Evolutionary conservation across 2,797 vertebrate species (phyloP).

Genomic region (Callimico goeldii): DNA sequence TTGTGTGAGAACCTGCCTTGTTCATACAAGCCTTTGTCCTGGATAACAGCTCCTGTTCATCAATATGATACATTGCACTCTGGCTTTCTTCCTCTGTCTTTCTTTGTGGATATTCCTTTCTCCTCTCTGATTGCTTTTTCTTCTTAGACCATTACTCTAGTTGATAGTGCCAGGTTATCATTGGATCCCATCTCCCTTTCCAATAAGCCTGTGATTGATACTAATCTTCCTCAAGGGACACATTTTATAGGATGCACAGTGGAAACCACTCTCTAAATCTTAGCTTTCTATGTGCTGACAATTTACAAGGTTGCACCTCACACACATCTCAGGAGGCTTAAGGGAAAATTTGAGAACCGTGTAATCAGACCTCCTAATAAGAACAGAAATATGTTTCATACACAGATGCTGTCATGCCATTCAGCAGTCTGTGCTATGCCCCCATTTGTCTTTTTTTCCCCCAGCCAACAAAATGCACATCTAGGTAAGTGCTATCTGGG

Average conservation of each 20-base stretch:
- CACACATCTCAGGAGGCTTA: conserved; percentile 81
- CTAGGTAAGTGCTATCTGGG: conserved; percentile 36
- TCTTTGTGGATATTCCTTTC: conserved; percentile 83
- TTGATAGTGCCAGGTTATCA: conserved; percentile 89
- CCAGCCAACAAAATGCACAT: background rate
- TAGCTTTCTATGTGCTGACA: conserved; percentile 84
- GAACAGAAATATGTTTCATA: conserved; percentile 69
- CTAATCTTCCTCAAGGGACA: conserved; percentile 87
- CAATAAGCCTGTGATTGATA: conserved; percentile 90
- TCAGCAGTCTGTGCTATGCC: background rate
- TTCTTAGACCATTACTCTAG: conserved; percentile 86
- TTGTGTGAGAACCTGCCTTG: conserved; percentile 78
- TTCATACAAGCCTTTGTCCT: conserved; percentile 75
- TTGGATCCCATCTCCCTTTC: conserved; percentile 86
- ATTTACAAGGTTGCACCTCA: conserved; percentile 86
- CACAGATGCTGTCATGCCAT: background rate
- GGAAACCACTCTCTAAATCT: conserved; percentile 87
- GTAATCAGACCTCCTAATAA: conserved; percentile 79
- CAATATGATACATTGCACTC: conserved; percentile 81
- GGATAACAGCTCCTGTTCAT: conserved; percentile 79
- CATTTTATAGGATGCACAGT: conserved; percentile 85
- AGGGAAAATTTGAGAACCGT: conserved; percentile 78
- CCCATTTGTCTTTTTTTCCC: conserved; percentile 32
- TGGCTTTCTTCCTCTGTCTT: conserved; percentile 81
- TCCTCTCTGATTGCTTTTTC: conserved; percentile 88